phyloP scores from a whole-genome alignment of 2,797 vertebrate species.

The Hydrolagus colliei region DNA sequence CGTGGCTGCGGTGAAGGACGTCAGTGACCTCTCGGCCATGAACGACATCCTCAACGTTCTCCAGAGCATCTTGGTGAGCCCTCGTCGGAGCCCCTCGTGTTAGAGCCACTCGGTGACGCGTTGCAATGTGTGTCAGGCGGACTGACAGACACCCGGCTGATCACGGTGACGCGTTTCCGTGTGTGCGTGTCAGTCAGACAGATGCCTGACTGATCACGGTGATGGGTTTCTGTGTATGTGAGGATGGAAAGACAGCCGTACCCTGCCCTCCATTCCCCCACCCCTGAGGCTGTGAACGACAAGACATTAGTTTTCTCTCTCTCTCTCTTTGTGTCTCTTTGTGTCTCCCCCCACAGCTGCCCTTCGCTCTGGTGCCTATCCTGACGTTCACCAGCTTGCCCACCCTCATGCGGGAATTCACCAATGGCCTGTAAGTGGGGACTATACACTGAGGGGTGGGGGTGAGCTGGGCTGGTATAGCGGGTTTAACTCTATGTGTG shows the following conservation, averaged over 20 bases:
- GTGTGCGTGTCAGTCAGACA: background rate
- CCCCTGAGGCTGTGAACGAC: too few relatives aligned
- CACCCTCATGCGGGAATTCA: constrained; percentile 81
- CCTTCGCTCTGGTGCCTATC: constrained; percentile 87
- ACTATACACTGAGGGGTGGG: background rate
- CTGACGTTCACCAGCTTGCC: constrained; percentile 83
- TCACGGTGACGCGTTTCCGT: background rate
- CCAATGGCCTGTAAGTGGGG: constrained; percentile 77
- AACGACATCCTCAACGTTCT: constrained; percentile 66
- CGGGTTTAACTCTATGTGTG: background rate
- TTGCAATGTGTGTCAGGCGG: too few relatives aligned
- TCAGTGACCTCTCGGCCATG: constrained; percentile 54
- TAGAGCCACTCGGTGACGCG: background rate
- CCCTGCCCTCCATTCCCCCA: too few relatives aligned
- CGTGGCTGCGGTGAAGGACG: constrained; percentile 54
- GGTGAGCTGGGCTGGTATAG: background rate
- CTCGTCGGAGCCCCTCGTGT: background rate
- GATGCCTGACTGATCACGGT: background rate
- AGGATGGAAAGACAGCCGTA: background rate
- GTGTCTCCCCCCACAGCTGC: constrained; percentile 59
- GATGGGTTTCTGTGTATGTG: background rate
- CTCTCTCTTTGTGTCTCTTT: too few relatives aligned
- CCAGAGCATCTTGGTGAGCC: constrained; percentile 64
- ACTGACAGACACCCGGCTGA: background rate
- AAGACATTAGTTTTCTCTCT: too few relatives aligned